These are phyloP conservation scores for Dromiciops gliroides DNA, from an alignment of 2,113 vertebrate species.

Conservation along the genomic window DNA sequence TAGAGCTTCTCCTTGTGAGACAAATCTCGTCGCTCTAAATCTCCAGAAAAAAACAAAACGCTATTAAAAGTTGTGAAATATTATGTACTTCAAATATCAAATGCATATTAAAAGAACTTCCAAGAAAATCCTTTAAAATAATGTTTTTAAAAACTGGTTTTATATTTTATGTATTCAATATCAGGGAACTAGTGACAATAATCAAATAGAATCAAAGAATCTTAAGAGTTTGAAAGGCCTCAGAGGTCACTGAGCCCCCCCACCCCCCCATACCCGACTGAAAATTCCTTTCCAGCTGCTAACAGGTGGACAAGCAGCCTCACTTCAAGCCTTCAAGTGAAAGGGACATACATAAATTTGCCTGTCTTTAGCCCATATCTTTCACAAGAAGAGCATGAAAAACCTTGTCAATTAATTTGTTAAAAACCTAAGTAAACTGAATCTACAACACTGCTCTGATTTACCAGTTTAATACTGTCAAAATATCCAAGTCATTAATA, in stretches of 20 bases:
- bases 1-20: conserved; percentile 99
- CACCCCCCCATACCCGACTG: neutral
- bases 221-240: neutral
- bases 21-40: conserved; percentile 97
- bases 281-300: neutral
- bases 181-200: neutral
- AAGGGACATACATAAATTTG: no score
- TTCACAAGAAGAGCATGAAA: neutral
- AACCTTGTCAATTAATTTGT: neutral
- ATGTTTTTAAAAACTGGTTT: conserved; percentile 27
- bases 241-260: neutral
- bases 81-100: neutral
- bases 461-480: neutral
- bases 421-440: neutral
- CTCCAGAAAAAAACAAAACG: conserved; percentile 82
- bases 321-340: neutral
- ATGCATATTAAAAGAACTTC: neutral
- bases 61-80: conserved; percentile 50
- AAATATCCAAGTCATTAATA: neutral
- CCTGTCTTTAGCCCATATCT: neutral
- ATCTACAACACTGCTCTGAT: neutral
- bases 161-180: neutral
- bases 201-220: neutral
- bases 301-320: neutral
- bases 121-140: neutral